Evolutionary conservation across 2,888 invertebrate species (phyloP).

Genomic region (Steinernema hermaphroditum): DNA sequence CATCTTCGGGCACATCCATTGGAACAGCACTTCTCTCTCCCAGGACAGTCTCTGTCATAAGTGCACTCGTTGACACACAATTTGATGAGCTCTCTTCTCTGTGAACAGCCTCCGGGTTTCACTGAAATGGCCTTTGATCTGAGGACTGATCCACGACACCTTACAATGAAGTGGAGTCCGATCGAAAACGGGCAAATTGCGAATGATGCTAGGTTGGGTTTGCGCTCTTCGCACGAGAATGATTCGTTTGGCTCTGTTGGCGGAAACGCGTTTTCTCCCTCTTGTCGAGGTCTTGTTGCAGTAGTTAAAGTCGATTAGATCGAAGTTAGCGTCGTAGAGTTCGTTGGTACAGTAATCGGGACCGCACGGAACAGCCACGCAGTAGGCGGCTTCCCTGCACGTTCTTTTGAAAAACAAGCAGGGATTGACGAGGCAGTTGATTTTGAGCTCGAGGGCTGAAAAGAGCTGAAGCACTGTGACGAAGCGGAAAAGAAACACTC

Average conservation of each 20-base stretch:
- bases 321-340: constrained; percentile 4
- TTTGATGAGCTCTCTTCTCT: constrained; percentile 7
- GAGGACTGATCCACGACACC: too few relatives aligned
- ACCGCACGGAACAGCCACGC: constrained; percentile 21
- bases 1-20: constrained; percentile 21
- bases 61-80: constrained; percentile 12
- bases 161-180: background rate
- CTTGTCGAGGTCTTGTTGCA: background rate
- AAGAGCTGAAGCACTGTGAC: too few relatives aligned
- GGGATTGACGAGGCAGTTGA: constrained; percentile 35
- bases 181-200: background rate
- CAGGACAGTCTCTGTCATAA: background rate
- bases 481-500: background rate
- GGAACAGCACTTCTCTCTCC: constrained; percentile 9
- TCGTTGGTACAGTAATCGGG: constrained; percentile 25
- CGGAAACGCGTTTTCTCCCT: background rate
- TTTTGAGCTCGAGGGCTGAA: constrained; percentile 30
- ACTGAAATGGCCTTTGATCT: background rate
- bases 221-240: constrained; percentile 8
- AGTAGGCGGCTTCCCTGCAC: constrained; percentile 34
- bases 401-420: constrained; percentile 32
- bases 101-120: constrained; percentile 11
- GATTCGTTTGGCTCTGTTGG: constrained; percentile 1
- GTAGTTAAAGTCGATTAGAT: constrained; percentile 27
- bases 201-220: background rate